These are phyloP conservation scores for Mustela nigripes DNA, from an alignment of 2,113 vertebrate species.

Conservation along the genomic window DNA sequence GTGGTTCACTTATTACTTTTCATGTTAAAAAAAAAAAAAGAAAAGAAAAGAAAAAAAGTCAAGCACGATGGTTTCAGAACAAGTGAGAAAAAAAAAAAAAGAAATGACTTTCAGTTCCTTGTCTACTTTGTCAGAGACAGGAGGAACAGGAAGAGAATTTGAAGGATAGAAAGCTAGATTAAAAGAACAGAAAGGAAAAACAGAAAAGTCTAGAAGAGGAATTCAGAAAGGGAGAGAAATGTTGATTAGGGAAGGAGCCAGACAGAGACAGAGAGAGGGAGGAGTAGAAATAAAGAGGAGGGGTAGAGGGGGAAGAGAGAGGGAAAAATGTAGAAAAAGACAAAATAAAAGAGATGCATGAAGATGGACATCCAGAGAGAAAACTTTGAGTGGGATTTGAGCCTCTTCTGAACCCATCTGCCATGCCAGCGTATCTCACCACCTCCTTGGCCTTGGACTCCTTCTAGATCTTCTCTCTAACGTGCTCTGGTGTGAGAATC, in stretches of 20 bases:
- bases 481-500: not conserved
- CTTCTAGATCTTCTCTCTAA: not conserved
- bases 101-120: not conserved
- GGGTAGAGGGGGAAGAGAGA: not conserved
- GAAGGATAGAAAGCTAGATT: constrained; percentile 13
- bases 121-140: not conserved
- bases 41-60: not conserved
- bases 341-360: not conserved
- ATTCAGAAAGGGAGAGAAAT: not conserved
- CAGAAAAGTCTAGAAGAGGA: not conserved
- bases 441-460: not conserved
- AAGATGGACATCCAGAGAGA: not conserved
- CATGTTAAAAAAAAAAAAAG: not conserved
- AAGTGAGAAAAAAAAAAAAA: not conserved
- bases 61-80: constrained; percentile 27
- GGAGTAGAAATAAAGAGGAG: not conserved
- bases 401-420: not conserved
- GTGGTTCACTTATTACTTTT: constrained; percentile 43
- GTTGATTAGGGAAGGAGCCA: not conserved
- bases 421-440: not conserved
- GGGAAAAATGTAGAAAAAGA: not conserved
- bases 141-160: not conserved
- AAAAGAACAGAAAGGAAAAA: not conserved
- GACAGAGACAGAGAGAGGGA: not conserved
- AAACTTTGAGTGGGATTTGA: not conserved